Evolutionary conservation across 1,140 invertebrate species (phyloP).

Genomic region (Oreohelix idahoensis): DNA sequence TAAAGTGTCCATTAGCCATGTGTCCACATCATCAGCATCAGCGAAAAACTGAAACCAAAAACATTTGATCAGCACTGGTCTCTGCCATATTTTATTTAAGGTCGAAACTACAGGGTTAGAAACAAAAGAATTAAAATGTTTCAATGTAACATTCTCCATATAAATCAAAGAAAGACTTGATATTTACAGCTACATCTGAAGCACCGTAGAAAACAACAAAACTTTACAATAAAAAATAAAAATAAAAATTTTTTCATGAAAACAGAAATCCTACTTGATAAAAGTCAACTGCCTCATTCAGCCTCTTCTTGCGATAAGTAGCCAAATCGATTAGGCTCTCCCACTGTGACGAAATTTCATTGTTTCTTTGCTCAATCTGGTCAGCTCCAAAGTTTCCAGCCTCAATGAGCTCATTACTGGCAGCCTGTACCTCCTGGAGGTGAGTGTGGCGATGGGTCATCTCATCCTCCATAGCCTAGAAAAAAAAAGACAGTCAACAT

Average conservation of each 20-base stretch:
- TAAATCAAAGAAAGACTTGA: too few relatives aligned
- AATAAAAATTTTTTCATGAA: too few relatives aligned
- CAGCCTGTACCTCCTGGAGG: conserved; percentile 89
- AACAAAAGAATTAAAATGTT: too few relatives aligned
- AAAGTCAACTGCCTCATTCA: conserved; percentile 97
- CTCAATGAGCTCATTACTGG: conserved; percentile 93
- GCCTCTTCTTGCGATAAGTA: conserved; percentile 90
- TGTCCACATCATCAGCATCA: conserved; percentile 98
- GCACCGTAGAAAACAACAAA: too few relatives aligned
- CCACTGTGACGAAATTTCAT: conserved; percentile 95
- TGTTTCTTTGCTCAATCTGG: conserved; percentile 91
- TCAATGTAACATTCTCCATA: too few relatives aligned
- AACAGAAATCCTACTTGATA: conserved; percentile 86
- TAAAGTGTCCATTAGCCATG: conserved; percentile 98
- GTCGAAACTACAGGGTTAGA: too few relatives aligned
- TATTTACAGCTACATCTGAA: too few relatives aligned
- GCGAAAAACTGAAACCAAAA: conserved; percentile 85
- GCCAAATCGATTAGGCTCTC: conserved; percentile 92
- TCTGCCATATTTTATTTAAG: too few relatives aligned
- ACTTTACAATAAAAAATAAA: too few relatives aligned
- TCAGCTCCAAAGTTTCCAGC: conserved; percentile 95
- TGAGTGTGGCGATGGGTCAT: conserved; percentile 93
- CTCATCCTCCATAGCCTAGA: conserved; percentile 92
- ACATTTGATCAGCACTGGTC: too few relatives aligned
- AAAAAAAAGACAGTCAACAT: background rate